Percentiles rank a stretch among this genome's conserved stretches.
These are phyloP conservation scores for Tricholaema leucomelas DNA, from an alignment of 2,113 vertebrate genomes.

Conservation along the genomic window DNA sequence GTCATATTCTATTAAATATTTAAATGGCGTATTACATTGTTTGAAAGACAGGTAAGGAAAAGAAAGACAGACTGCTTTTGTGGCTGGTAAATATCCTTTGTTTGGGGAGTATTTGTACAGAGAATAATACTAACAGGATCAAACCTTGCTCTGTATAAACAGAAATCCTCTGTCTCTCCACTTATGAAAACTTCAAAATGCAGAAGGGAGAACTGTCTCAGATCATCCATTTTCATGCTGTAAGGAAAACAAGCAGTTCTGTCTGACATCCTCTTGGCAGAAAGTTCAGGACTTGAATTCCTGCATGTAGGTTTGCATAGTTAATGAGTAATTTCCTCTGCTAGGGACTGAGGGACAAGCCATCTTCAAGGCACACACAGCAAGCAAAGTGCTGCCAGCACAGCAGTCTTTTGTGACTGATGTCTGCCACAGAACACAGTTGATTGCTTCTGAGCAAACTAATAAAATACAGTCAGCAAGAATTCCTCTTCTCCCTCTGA, in stretches of 20 bases:
- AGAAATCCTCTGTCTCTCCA: neutral
- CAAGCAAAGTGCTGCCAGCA: neutral
- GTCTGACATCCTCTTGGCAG: conserved; percentile 17
- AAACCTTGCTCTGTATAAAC: neutral
- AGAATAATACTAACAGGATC: neutral
- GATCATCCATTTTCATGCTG: neutral
- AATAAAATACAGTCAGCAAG: neutral
- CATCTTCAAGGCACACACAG: neutral
- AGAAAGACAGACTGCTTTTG: neutral
- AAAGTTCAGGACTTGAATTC: neutral
- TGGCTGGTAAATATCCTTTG: conserved; percentile 47
- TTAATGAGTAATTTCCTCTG: conserved; percentile 34
- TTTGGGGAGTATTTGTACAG: neutral
- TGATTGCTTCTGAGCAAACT: neutral
- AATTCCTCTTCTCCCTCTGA: neutral
- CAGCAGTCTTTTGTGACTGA: neutral
- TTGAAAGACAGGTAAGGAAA: conserved; percentile 1
- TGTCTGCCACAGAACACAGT: neutral
- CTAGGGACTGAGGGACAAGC: neutral
- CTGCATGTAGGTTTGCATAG: neutral
- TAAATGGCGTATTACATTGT: neutral
- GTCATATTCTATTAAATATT: neutral
- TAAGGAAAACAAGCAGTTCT: neutral
- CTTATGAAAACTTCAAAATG: conserved; percentile 19
- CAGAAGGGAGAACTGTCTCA: neutral